Evolutionary conservation across 2,113 vertebrate species (phyloP), one percentile per base, ranked within the genome.

Genomic region (Acanthochromis polyacanthus): DNA sequence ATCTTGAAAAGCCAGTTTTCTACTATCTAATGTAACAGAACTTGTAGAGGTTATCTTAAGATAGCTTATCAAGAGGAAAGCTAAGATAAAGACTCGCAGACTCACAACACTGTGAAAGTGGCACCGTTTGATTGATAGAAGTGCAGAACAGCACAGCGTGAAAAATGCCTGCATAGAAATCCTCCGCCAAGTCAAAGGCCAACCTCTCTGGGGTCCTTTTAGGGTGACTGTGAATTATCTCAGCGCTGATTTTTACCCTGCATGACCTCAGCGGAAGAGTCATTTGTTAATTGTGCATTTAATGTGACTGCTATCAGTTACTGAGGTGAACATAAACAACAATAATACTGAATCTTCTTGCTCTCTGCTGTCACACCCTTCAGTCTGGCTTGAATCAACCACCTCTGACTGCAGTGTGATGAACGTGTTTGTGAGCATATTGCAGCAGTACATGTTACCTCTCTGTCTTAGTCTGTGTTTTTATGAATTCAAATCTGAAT

Each of bases 321-420:
- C 69, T 19, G 1, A n/a, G 69, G 71, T 19, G 4, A 75, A 32
- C 19, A 20, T 7, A 53, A 40, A 30, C 3, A 61, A 70, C 71
- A 64, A 73, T 32, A 59, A 66, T 12, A 36, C 12, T 19, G 2
- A 0, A 10, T 15, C 7, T 68, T 2, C 16, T 66, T 60, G 43
- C 36, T 45, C 45, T 58, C 7, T 48, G 51, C 45, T 70, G 77
- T 70, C 63, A 28, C 87, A 45, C 76, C 71, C 76, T 71, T 50
- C 32, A 43, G 23, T 5, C 28, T 70, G 83, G n/a, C 51, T 56
- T 64, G 12, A 71, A 40, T 71, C 52, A 50, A 25, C 6, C 63
- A 58, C 36, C 68, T 43, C 62, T 58, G n/a, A n/a, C 30, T 12
- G 23, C 12, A 25, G 30, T 10, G 0, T 61, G 30, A 57, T 53